These are phyloP conservation scores for Agriotes lineatus DNA, from an alignment of 2,888 invertebrate species.

Conservation along the genomic window DNA sequence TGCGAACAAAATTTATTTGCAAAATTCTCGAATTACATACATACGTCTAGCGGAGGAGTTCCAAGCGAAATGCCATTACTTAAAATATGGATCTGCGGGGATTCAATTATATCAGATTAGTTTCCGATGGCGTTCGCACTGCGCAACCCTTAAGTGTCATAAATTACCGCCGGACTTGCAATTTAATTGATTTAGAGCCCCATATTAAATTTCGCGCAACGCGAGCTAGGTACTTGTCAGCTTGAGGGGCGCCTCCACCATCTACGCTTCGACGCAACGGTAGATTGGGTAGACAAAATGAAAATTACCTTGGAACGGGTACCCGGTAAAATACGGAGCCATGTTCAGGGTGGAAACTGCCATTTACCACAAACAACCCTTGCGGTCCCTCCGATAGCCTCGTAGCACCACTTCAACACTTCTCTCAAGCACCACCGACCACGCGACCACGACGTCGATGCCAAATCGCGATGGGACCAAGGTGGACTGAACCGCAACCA, in stretches of 20 bases:
- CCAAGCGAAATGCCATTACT: too few relatives aligned
- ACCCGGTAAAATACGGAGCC: conserved; percentile 92
- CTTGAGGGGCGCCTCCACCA: too few relatives aligned
- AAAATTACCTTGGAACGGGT: conserved; percentile 87
- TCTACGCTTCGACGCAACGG: too few relatives aligned
- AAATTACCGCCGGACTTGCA: conserved; percentile 12
- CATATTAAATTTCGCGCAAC: not conserved
- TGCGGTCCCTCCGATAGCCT: too few relatives aligned
- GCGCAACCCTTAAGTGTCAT: conserved; percentile 9
- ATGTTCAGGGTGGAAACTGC: conserved; percentile 88
- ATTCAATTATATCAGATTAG: conserved; percentile 32
- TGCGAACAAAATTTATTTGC: too few relatives aligned
- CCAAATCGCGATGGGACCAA: too few relatives aligned
- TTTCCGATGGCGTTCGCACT: conserved; percentile 22
- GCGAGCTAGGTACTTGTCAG: not conserved
- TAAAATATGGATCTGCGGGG: conserved; percentile 11
- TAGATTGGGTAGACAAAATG: too few relatives aligned
- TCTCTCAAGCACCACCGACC: too few relatives aligned
- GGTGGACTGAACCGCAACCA: too few relatives aligned
- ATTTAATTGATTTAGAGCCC: conserved; percentile 26
- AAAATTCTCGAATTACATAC: too few relatives aligned
- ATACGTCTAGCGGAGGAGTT: too few relatives aligned
- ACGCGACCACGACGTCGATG: not conserved
- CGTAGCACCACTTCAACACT: too few relatives aligned
- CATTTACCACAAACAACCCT: conserved; percentile 64